Base-by-base conservation (phyloP, 2,888 invertebrate genomes). In the Neoaliturus tenellus region DNA sequence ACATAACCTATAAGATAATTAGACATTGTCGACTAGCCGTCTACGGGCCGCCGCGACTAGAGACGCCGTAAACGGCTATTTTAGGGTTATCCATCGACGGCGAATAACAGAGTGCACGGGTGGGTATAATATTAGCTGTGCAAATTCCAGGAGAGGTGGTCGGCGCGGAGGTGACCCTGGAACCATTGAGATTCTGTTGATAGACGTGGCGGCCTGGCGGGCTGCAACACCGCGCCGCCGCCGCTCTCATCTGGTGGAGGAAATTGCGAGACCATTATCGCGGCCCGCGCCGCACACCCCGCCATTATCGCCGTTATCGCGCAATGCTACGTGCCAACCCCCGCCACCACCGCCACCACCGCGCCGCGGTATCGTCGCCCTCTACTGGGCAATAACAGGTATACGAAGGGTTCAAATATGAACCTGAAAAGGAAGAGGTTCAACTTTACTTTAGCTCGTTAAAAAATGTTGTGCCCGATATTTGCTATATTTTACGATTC, bases 121-220 rank as follows among this genome's bases (percentile, higher is more conserved):
- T 55, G 55, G 14, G 33, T 55, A 55, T 55, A 35, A 33, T 55
- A 78, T 78, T 55, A 78, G 55, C 55, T 78, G 78, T 78, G 78
- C 78, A 78, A 78, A 78, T 78, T 51, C 55, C 51, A 48, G 48
- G 44, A 14, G 8, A 39, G 2, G 39, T 14, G 33, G 17, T 31
- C 3, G 41, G 41, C 23, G 12, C n/a, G 75, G 48, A 44, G 44
- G 75, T 44, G 75, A 75, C 75, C 75, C 75, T 75, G 75, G 35
- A 75, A 75, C 71, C 75, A 75, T 75, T 75, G 75, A 75, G 75
- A 75, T 75, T 44, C 75, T 39, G 75, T 75, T 41, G 75, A 75
- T 69, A 69, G 35, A 69, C 33, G 69, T 20, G 41, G 73, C 35
- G 28, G 25, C 25, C 44, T 44, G 44, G 44, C 23, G 20, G 71